Evolutionary conservation across 2,797 vertebrate species (phyloP).

Genomic region (Microctenopoma lineatum): DNA sequence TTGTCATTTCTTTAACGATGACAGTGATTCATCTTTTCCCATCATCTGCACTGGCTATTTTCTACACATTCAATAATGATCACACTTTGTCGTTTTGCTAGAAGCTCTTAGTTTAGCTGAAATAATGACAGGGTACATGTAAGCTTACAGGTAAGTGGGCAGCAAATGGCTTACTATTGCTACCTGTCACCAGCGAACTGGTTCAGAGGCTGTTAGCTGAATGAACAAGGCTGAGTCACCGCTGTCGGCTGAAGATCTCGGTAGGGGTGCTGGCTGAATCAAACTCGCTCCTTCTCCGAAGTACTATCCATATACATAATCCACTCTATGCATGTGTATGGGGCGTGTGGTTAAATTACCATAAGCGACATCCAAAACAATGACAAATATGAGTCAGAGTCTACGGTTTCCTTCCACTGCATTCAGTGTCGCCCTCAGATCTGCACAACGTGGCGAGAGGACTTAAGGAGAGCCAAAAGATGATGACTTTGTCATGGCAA

Average conservation of each 20-base stretch:
- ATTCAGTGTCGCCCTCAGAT: neutral
- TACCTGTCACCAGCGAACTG: constrained; percentile 36
- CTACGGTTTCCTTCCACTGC: neutral
- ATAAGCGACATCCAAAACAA: constrained; percentile 25
- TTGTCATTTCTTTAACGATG: neutral
- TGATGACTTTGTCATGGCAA: constrained; percentile 4
- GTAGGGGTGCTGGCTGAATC: constrained; percentile 24
- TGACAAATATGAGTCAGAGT: constrained; percentile 34
- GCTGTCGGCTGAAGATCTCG: constrained; percentile 15
- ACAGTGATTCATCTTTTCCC: neutral
- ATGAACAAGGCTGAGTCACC: constrained; percentile 50
- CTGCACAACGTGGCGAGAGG: neutral
- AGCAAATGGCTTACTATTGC: constrained; percentile 26
- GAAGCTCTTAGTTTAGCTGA: neutral
- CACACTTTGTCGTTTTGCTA: neutral
- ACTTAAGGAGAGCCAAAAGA: neutral
- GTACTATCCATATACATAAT: neutral
- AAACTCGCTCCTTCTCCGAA: constrained; percentile 19
- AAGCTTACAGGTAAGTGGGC: constrained; percentile 8
- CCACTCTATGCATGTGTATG: neutral
- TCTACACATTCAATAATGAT: neutral
- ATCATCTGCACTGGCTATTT: neutral
- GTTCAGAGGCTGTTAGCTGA: constrained; percentile 41
- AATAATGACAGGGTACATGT: constrained; percentile 9
- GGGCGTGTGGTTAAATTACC: constrained; percentile 25